Base-by-base conservation (phyloP, 2,113 vertebrate genomes). In the Brachyhypopomus occidentalis region DNA sequence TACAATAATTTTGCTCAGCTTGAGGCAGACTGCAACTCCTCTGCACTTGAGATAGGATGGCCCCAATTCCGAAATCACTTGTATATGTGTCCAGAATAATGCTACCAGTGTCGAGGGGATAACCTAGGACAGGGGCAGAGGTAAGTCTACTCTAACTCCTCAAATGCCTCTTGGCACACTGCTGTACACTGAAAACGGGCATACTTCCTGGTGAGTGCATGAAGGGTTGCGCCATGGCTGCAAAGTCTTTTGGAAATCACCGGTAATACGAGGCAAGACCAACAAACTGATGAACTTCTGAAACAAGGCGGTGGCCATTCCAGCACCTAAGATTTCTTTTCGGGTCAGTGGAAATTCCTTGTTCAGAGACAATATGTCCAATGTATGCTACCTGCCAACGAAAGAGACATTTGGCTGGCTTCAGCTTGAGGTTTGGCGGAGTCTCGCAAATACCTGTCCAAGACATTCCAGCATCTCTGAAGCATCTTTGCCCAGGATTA, bases 1-100 rank as follows among this genome's bases (percentile, higher is more conserved):
- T 84, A 27, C 82, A 86, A 4, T 85, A 86, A 27, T 85, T 86
- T 11, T 79, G 79, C 27, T 86, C 75, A 5, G 81, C 41, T 17
- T 27, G 34, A 1, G 80, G 52, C 55, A 60, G 58, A 2, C 58
- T 19, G 58, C 19, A 19, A 60, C 58, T 60, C 20, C 58, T 9
- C 23, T 23, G 12, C 19, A 60, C 20, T 60, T 60, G 58, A 20
- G 58, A n/a, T n/a, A n/a, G n/a, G n/a, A n/a, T n/a, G n/a, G n/a
- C n/a, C n/a, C n/a, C n/a, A n/a, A n/a, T n/a, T n/a, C 80, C 75
- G 0, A 48, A 16, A 1, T 84, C 30, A 11, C 84, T 87, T 0
- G 84, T 71, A 58, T 88, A 76, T 0, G 80, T 87, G 11, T n/a
- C n/a, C n/a, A n/a, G n/a, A n/a, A n/a, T n/a, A n/a, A 83, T 70